Evolutionary conservation across 2,113 vertebrate species (phyloP).

Genomic region (Columba livia): DNA sequence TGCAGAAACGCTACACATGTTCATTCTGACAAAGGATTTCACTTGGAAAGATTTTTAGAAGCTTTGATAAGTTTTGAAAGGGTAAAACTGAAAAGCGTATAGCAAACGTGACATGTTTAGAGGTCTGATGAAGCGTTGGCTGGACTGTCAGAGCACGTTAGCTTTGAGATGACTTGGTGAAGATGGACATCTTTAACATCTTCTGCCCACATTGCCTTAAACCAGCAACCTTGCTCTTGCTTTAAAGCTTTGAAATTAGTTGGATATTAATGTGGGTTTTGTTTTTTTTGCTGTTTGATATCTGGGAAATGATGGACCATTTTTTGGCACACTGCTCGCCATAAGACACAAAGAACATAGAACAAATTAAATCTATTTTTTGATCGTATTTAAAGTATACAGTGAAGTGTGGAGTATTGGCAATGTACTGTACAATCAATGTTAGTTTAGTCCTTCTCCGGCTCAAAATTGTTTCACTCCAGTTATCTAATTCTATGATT

Average conservation of each 20-base stretch:
- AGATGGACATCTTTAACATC: neutral
- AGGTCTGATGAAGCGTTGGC: neutral
- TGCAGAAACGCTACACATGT: neutral
- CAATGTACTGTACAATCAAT: neutral
- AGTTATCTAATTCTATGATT: neutral
- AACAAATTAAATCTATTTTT: neutral
- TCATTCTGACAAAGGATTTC: neutral
- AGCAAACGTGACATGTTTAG: rapidly evolving
- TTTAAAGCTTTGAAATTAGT: neutral
- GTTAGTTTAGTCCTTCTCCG: neutral
- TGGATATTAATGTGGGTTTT: too few species aligned
- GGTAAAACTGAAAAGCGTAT: neutral
- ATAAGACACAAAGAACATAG: neutral
- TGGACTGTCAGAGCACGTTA: neutral
- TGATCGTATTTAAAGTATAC: neutral
- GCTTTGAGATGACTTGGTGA: neutral
- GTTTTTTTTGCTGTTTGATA: neutral
- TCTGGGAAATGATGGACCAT: neutral
- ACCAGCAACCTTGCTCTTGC: neutral
- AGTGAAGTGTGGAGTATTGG: neutral
- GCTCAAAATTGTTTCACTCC: neutral
- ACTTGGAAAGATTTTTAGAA: neutral
- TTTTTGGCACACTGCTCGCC: neutral
- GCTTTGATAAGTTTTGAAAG: neutral
- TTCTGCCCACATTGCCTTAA: neutral